Base-by-base conservation (phyloP, 2,113 vertebrate genomes). In the Gobiocypris rarus region DNA sequence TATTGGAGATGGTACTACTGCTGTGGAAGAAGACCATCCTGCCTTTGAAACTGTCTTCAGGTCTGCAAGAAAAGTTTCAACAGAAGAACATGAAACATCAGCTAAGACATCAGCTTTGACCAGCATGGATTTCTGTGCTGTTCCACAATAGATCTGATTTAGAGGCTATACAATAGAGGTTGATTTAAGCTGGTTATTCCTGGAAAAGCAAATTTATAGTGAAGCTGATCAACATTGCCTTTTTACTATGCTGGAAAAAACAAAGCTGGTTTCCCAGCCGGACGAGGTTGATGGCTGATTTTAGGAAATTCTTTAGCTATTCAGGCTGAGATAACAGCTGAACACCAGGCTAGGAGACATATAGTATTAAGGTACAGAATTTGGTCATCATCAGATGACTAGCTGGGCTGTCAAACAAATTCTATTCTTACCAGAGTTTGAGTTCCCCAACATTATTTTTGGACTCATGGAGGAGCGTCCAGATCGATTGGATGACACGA, bases 401-500 rank as follows among this genome's bases (percentile, higher is more conserved):
- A 69, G 61, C 61, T 31, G 26, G 31, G 41, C 48, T 56, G 17
- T 71, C 9, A 73, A 74, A 26, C 26, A 22, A 71, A 63, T 14
- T 13, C 11, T 76, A 81, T 58, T 15, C 87, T 84, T 91, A 99
- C 98, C 97, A 90, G 95, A 95, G 88, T 94, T 95, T 90, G 94
- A 96, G 87, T 93, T 94, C 90, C 95, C 96, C 48, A 91, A 89
- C 85, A 95, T 86, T 93, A 94, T 94, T 6, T 96, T 97, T 28
- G 97, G 97, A 85, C 97, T 98, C 78, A 97, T 95, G 15, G 96
- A 96, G 19, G 96, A 94, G 84, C 95, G 96, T 89, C 96, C 95
- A 54, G 97, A 90, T 89, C 96, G 94, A 84, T 93, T 97, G 85
- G 96, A 95, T 59, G 95, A 95, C 0, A 94, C 93, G 1, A 89